Base-by-base conservation (phyloP, 2,888 invertebrate species). In the Apotomis betuletana region DNA sequence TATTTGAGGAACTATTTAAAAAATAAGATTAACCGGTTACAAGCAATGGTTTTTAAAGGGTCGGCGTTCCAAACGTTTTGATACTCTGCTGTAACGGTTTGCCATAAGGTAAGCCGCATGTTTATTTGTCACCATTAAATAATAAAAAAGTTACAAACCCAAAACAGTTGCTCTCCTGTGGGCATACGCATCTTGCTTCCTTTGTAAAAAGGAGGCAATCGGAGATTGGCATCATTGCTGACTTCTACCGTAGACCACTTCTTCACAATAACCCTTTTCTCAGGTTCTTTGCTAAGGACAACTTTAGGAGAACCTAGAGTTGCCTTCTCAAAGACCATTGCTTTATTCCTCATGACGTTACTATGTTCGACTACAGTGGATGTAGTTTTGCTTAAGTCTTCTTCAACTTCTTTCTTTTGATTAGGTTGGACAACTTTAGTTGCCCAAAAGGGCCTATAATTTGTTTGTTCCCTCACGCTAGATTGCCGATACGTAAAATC, bases 181-280 rank as follows among this genome's bases (percentile, higher is more conserved):
- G 89, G 88, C 91, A 92, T 91, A 65, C 59, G 83, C 89, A 91
- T 89, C 76, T 90, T 77, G 77, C 92, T 93, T 6, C 92, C 91
- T 41, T 78, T 84, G 69, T 91, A 91, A 74, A 69, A 79, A 0
- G 81, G 75, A 3, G 91, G 91, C 74, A 81, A 73, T 74, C 75
- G 86, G 67, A 91, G 73, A 52, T 76, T 84, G 70, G 89, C 75
- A n/a, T 84, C 85, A 13, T 82, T 79, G 75, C 86, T 87, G 13
- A 81, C 76, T 15, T 85, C 84, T 5, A 91, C 86, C 52, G 74
- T 77, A 0, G 87, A 86, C 57, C 81, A 71, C 67, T 73, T 84
- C 72, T 81, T 84, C 9, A 54, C 49, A 1, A 81, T 77, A 3
- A 79, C 77, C 51, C 49, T 74, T 9, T 73, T 77, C 10, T 57